These are phyloP conservation scores for Lanius collurio DNA, from an alignment of 2,113 vertebrate species.

Conservation along the genomic window DNA sequence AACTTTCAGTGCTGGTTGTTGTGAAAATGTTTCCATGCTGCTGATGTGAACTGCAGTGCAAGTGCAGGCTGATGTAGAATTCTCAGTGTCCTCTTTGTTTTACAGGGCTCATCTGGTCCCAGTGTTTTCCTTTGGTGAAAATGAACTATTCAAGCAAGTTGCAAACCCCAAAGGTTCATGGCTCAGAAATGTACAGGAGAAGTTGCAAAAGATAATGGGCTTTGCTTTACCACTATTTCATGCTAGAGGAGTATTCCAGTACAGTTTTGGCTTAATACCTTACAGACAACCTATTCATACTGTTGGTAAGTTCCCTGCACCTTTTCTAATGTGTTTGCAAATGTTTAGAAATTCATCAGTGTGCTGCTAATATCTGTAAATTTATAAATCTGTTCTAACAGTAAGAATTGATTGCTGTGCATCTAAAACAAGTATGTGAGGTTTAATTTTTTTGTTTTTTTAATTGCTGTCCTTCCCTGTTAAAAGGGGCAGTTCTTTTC, in stretches of 20 bases:
- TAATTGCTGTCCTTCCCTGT: not conserved
- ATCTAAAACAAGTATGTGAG: not conserved
- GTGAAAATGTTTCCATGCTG: not conserved
- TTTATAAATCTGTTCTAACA: not conserved
- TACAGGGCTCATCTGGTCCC: slow-evolving; percentile 86
- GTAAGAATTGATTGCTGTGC: not conserved
- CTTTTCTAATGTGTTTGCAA: not conserved
- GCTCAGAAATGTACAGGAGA: slow-evolving; percentile 75
- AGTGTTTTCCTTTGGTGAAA: slow-evolving; percentile 89
- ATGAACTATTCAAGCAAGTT: slow-evolving; percentile 86
- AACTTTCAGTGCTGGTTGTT: not conserved
- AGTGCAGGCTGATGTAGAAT: not conserved
- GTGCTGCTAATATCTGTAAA: not conserved
- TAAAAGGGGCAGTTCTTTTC: not conserved
- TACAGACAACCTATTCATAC: slow-evolving; percentile 75
- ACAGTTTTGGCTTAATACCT: slow-evolving; percentile 82
- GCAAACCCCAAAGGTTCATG: slow-evolving; percentile 79
- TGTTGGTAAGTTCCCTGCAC: slow-evolving; percentile 72
- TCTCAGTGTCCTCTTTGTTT: not conserved
- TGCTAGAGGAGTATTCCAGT: slow-evolving; percentile 83
- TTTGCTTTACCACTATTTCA: slow-evolving; percentile 79
- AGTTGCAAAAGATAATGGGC: slow-evolving; percentile 70
- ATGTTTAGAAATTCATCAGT: not conserved
- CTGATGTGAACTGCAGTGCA: not conserved
- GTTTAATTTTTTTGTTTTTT: not conserved